phyloP scores from a whole-genome alignment of 2,888 invertebrate genomes.

The Nasonia oneida region DNA sequence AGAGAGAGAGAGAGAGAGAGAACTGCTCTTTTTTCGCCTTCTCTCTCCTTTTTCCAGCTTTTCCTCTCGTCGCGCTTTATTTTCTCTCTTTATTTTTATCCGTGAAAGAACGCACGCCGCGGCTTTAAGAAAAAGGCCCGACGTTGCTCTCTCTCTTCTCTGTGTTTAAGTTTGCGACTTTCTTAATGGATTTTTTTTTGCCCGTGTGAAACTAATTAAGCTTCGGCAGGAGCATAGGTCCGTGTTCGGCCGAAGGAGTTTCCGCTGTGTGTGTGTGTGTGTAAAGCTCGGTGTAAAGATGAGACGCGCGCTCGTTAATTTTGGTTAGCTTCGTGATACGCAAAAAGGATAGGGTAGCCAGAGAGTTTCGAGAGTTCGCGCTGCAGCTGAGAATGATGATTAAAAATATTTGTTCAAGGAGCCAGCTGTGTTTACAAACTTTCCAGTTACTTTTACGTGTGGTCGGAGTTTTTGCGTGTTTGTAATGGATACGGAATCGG shows the following conservation, averaged over 20 bases:
- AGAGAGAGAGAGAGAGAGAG: background rate
- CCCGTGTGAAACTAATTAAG: conserved; percentile 14
- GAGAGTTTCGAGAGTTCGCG: background rate
- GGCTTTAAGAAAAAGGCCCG: background rate
- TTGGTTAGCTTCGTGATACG: conserved; percentile 2
- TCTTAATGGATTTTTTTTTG: conserved; percentile 28
- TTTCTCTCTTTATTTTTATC: conserved; percentile 3
- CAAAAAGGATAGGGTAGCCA: background rate
- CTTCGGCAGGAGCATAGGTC: conserved; percentile 8
- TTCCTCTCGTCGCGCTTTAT: background rate
- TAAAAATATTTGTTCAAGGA: background rate
- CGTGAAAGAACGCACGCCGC: background rate
- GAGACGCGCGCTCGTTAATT: background rate
- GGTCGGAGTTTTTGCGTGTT: background rate
- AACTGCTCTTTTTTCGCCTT: background rate
- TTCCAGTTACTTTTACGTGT: background rate
- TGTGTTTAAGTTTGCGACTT: conserved; percentile 34
- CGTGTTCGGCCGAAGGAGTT: background rate
- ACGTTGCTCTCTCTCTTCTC: too few relatives aligned
- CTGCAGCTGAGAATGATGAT: background rate
- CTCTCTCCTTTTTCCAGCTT: background rate
- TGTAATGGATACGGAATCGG: too few relatives aligned
- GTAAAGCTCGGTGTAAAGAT: background rate
- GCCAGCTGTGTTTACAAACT: background rate
- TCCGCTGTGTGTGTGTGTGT: background rate